A percentile compares a stretch with the other conserved stretches of the same genome.
These are phyloP conservation scores for Troilus luridus DNA, from an alignment of 2,888 invertebrate species.

Conservation along the genomic window DNA sequence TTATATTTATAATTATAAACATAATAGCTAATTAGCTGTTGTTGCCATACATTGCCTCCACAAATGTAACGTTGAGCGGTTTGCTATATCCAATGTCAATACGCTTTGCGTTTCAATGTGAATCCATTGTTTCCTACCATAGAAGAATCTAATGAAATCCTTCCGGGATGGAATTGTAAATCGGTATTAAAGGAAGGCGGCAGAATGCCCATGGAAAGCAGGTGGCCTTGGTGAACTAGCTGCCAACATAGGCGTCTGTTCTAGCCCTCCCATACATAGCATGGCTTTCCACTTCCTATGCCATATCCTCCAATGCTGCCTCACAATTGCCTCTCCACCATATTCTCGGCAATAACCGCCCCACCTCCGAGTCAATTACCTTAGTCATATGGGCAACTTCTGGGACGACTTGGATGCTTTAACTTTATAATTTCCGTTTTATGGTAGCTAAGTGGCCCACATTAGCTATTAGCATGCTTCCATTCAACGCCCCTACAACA, in stretches of 20 bases:
- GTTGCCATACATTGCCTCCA: too few species aligned
- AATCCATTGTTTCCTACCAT: not conserved
- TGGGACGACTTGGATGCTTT: not conserved
- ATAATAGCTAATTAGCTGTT: too few species aligned
- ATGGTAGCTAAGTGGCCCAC: not conserved
- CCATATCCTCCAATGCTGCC: not conserved
- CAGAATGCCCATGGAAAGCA: not conserved
- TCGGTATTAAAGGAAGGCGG: not conserved
- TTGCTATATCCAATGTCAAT: not conserved
- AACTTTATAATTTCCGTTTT: slow-evolving; percentile 38
- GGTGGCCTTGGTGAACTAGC: not conserved
- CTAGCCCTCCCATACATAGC: not conserved
- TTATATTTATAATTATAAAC: too few species aligned
- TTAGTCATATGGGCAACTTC: not conserved
- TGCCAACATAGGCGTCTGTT: not conserved
- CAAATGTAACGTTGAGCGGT: too few species aligned
- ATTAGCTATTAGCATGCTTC: slow-evolving; percentile 7
- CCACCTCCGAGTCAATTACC: not conserved
- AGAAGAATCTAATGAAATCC: not conserved
- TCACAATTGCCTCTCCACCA: slow-evolving; percentile 24
- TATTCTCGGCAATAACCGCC: slow-evolving; percentile 11
- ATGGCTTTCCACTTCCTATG: not conserved
- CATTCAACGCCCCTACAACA: not conserved
- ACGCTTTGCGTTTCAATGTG: not conserved
- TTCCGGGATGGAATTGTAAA: not conserved